These are phyloP conservation scores for human (Homo sapiens) DNA, from an alignment of 2,113 vertebrate species.

Conservation along the genomic window GRCh38 chr14:53593001-53593500, in stretches of 20 bases:
- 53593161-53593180: neutral
- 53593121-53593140: too few relatives aligned
- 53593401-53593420: neutral
- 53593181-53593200: neutral
- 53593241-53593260: neutral
- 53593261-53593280: neutral
- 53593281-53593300: neutral
- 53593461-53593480: neutral
- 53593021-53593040: neutral
- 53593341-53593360: neutral
- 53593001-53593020: conserved; percentile 28
- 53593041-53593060: neutral
- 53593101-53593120: neutral
- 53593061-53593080: neutral
- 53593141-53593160: neutral
- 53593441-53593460: conserved; percentile 3
- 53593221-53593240: neutral
- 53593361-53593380: neutral
- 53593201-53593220: neutral
- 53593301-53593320: neutral
- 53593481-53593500: neutral
- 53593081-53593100: neutral
- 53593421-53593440: neutral
- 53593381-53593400: neutral
- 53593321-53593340: neutral